Evolutionary conservation across 2,113 vertebrate genomes (phyloP), one percentile per base, ranked within the genome.

Genomic region (Mobula birostris): DNA sequence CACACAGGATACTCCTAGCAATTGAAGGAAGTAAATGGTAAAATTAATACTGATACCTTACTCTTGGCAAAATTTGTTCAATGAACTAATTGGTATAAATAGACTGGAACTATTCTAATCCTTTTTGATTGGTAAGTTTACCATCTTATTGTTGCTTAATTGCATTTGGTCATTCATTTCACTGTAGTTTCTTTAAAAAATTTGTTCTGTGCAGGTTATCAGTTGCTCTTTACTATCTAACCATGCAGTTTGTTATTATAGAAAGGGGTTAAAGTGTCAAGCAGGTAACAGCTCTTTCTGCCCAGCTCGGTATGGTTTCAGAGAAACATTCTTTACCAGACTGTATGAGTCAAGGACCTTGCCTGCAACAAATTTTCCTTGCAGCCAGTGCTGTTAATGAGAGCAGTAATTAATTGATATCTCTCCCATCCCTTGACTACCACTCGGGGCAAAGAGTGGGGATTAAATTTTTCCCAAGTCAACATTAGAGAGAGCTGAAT

Each of bases 321-420:
- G 90, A 72, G 90, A 66, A 32, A 72, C 90, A 92, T 92, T 92
- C 70, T 93, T 93, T 93, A 29, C 70, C 68, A 93, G 91, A 48
- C 91, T 93, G 68, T 70, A 76, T 15, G 40, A 93, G 70, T 93
- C 66, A 93, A 93, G 70, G 68, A 93, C 91, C 91, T 74, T 93
- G 70, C 91, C 70, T 93, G 91, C 70, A 93, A 93, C 91, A 93
- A 93, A 74, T 95, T 93, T 96, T 95, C 97, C 96, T 96, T 95
- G 96, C 97, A 96, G 96, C 96, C 96, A 95, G 97, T 96, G 97
- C 96, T 97, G 96, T 97, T 99, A 98, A 98, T 97, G 97, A 97
- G 97, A 94, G 95, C 95, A 96, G 97, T 98, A 98, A 99, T 99
- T 98, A 98, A 99, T 97, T 97, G 97, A 98, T 97, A 97, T 97